These are phyloP conservation scores for Panthera leo DNA, from an alignment of 2,113 vertebrate genomes.

Conservation along the genomic window DNA sequence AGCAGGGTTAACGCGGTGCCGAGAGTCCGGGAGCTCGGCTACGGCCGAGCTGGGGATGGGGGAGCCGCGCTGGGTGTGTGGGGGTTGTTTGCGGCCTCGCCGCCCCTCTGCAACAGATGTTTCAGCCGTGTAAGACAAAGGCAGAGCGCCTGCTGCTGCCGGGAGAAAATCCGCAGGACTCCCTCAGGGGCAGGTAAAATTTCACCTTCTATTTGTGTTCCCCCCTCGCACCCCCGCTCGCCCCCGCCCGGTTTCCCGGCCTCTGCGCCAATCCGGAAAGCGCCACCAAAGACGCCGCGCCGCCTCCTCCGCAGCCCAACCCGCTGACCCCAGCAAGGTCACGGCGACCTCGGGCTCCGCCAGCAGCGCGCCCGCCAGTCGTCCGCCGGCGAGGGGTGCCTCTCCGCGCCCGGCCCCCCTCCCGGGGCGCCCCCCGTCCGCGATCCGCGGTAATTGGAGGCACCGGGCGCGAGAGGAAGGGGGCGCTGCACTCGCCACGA, in stretches of 20 bases:
- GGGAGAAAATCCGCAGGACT: conserved; percentile 74
- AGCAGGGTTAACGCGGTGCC: conserved; percentile 35
- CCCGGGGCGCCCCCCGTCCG: not conserved
- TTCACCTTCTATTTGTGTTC: conserved; percentile 69
- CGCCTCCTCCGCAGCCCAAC: conserved; percentile 71
- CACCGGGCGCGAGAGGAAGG: not conserved
- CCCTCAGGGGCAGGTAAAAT: conserved; percentile 76
- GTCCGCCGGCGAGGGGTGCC: not conserved
- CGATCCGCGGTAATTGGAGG: not conserved
- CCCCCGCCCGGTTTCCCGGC: conserved; percentile 33
- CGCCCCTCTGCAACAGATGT: conserved; percentile 65
- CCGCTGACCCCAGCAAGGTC: conserved; percentile 81
- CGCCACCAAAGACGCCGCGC: conserved; percentile 71
- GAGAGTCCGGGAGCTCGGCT: not conserved
- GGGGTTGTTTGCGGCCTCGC: conserved; percentile 59
- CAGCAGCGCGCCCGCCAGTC: not conserved
- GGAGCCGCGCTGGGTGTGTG: not conserved
- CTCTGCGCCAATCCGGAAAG: conserved; percentile 70
- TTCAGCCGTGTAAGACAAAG: conserved; percentile 73
- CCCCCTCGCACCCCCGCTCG: not conserved
- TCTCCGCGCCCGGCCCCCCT: not conserved
- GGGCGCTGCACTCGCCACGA: conserved; percentile 9
- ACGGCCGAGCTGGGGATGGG: not conserved
- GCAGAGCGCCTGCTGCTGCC: conserved; percentile 59
- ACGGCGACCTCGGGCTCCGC: conserved; percentile 67